Conservation (phyloP, 2,113 vertebrate species). For the Phaethon lepturus region DNA sequence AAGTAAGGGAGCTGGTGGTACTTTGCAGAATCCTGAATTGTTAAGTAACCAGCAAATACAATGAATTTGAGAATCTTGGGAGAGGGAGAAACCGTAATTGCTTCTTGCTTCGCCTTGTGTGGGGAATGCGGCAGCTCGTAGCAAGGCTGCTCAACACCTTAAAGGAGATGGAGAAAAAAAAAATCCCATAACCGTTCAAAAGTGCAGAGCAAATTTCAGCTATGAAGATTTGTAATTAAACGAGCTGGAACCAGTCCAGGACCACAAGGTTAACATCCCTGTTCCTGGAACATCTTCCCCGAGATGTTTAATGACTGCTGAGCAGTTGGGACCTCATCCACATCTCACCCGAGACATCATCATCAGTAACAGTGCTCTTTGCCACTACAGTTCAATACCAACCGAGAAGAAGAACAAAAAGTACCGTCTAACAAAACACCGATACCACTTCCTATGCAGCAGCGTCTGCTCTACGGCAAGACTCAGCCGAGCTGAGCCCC, state of each 20-base stretch:
- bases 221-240: slow-evolving; percentile 50
- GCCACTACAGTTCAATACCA: not conserved
- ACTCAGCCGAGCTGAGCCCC: fast-evolving
- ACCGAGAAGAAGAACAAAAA: not conserved
- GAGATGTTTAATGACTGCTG: slow-evolving; percentile 54
- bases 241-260: slow-evolving; percentile 21
- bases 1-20: not conserved
- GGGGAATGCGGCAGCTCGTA: not conserved
- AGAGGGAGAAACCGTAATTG: not conserved
- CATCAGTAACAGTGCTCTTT: not conserved
- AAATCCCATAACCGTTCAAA: slow-evolving; percentile 30
- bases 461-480: not conserved
- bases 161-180: not conserved
- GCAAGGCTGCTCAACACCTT: not conserved
- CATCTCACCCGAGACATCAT: not conserved
- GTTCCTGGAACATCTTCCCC: slow-evolving; percentile 50
- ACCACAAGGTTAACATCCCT: slow-evolving; percentile 40
- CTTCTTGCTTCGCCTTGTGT: not conserved
- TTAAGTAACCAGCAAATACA: not conserved
- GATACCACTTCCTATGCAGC: not conserved
- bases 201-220: slow-evolving; percentile 54
- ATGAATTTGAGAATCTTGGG: not conserved
- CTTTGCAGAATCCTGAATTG: not conserved
- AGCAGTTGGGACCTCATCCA: slow-evolving; percentile 2
- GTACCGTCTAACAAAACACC: not conserved